Base-by-base conservation (phyloP, 2,888 invertebrate species). In the Tenthredo mesomela region DNA sequence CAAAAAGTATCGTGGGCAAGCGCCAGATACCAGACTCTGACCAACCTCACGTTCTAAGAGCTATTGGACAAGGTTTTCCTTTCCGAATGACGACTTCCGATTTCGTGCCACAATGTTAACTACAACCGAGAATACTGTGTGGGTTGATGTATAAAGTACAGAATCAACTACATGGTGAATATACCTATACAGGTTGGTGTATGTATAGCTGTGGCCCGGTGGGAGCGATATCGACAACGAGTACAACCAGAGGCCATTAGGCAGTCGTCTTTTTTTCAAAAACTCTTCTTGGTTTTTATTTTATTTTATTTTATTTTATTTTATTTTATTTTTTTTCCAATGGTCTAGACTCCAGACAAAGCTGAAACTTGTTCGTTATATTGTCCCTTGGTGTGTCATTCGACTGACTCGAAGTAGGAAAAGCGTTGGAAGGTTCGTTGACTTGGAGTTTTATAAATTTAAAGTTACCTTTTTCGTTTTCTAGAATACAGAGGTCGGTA, bases 61-160 rank as follows among this genome's bases (percentile, higher is more conserved):
- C 18, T 80, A 29, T 80, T 73, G 50, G 84, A 87, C 86, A 86
- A 88, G 86, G 70, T 87, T 87, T 88, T 88, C 78, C 85, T 86
- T 84, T 85, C 85, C 86, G 80, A 80, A 84, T 80, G 43, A 70
- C 70, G 47, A 83, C 83, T 85, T 80, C 67, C 84, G 67, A 47
- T 37, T 43, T 37, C 18, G 7, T 83, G 65, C 47, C 43, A 50
- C 40, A 21, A 61, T 29, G 40, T 37, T 37, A 80, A 6, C 0
- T 37, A 37, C 29, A 58, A 37, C 43, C 25, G n/a, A 21, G 40
- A 12, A 9, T 37, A 21, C 15, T 12, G 71, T 21, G 71, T 9
- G 40, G 71, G 77, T 15, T 43, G 43, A 73, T 18, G 9, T 73
- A 73, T n/a, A 50, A 10, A 15, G 25, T 77, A 77, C 18, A 54